Evolutionary conservation across 2,113 vertebrate genomes (phyloP), one percentile per base, ranked within the genome.

Genomic region (Upupa epops): DNA sequence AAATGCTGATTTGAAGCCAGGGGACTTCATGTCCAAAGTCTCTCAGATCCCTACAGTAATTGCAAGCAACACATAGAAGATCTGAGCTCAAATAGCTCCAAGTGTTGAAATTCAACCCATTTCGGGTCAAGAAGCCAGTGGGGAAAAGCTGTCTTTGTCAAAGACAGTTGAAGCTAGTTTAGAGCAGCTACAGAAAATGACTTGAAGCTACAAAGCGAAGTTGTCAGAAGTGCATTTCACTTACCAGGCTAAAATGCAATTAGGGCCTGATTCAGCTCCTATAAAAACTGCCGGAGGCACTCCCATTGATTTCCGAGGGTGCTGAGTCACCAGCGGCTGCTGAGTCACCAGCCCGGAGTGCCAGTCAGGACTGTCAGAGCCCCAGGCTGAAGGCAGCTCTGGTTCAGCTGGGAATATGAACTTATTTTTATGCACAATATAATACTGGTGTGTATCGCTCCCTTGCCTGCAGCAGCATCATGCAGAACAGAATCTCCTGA

Each of bases 241-340:
- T 89, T 86, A 76, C 60, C 52, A 52, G 76, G 65, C 85, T 86
- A 32, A 88, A 89, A 66, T 52, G 75, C 70, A 84, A 63, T 83
- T 75, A 86, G 68, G 82, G 54, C 74, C 92, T 90, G 86, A 87
- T 87, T 92, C 71, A 91, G 74, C 82, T 77, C 64, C 70, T 78
- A 26, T 3, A 37, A 61, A 77, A 92, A 69, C 9, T 56, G 83
- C 81, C 59, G 48, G 74, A 92, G 89, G 71, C 26, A 0, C 70
- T 92, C 74, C 34, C 86, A 68, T 87, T 8, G 40, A 81, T 80
- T 83, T 80, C 80, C 9, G 1, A 54, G 79, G 78, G 61, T 92
- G 86, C 96, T 90, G 94, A 90, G 77, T 93, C 95, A 95, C 92
- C 86, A 34, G 60, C 4, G 3, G 84, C 89, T 95, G 95, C 91